Conservation (phyloP, 1,140 invertebrate genomes). For the Forficula auricularia region DNA sequence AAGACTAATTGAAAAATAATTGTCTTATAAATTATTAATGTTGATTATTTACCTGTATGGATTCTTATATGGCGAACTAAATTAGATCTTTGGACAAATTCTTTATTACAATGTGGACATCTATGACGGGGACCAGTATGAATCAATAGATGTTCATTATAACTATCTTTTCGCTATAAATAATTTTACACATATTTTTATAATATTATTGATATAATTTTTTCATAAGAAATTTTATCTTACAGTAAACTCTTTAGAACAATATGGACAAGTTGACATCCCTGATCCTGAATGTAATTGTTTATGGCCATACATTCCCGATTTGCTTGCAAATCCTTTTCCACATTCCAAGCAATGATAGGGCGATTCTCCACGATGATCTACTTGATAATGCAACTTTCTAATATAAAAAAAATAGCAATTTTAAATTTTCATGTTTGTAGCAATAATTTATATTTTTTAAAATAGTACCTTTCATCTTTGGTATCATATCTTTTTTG, state of each 20-base stretch:
- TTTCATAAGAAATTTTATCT: not conserved
- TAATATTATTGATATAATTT: too few species aligned
- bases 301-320: slow-evolving; percentile 18
- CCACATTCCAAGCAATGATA: slow-evolving; percentile 16
- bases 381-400: slow-evolving; percentile 15
- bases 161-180: slow-evolving; percentile 31
- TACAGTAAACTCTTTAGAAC: slow-evolving; percentile 17
- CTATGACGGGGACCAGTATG: slow-evolving; percentile 34
- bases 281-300: slow-evolving; percentile 16
- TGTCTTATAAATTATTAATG: not conserved
- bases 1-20: too few species aligned
- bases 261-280: slow-evolving; percentile 14
- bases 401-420: slow-evolving; percentile 4
- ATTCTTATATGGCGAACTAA: slow-evolving; percentile 34
- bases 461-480: slow-evolving; percentile 14
- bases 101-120: slow-evolving; percentile 34
- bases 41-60: slow-evolving; percentile 23
- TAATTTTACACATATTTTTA: not conserved
- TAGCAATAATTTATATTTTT: not conserved
- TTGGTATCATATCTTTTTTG: slow-evolving; percentile 15
- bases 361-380: slow-evolving; percentile 15
- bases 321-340: slow-evolving; percentile 19
- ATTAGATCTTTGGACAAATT: slow-evolving; percentile 36
- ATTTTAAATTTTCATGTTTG: not conserved
- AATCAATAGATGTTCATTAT: slow-evolving; percentile 34